phyloP scores from a whole-genome alignment of 2,113 vertebrate genomes.

The Pandion haliaetus region DNA sequence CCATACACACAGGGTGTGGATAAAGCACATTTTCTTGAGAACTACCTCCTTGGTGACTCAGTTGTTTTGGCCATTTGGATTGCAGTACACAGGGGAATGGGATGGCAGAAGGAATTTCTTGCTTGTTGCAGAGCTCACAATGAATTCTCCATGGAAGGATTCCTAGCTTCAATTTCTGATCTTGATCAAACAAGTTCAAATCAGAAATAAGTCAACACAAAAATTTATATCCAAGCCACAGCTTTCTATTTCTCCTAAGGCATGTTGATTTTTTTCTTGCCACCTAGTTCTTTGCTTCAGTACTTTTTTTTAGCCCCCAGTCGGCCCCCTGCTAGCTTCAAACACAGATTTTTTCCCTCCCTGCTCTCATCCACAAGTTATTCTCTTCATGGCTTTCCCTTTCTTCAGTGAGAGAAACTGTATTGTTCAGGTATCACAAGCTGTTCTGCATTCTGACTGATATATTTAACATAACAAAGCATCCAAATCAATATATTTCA shows the following conservation, averaged over 20 bases:
- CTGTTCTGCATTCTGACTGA: neutral
- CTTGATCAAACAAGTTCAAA: neutral
- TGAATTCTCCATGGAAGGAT: neutral
- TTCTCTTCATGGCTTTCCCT: neutral
- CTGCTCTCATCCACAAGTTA: neutral
- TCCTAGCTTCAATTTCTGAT: neutral
- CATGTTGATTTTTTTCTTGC: neutral
- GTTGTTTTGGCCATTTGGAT: neutral
- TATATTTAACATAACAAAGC: neutral
- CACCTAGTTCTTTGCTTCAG: neutral
- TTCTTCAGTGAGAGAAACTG: neutral
- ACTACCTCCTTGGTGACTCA: neutral
- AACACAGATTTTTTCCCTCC: neutral
- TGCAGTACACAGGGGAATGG: neutral
- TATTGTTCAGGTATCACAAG: neutral
- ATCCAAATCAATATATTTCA: neutral
- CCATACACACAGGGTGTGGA: neutral
- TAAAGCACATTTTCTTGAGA: neutral
- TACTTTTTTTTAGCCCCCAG: neutral
- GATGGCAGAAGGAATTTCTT: neutral
- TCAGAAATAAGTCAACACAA: neutral
- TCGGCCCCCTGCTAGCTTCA: neutral
- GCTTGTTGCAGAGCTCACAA: neutral
- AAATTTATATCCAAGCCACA: neutral
- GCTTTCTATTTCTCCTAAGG: neutral